Base-by-base conservation (phyloP, 2,888 invertebrate genomes). In the Drosophila atripex region DNA sequence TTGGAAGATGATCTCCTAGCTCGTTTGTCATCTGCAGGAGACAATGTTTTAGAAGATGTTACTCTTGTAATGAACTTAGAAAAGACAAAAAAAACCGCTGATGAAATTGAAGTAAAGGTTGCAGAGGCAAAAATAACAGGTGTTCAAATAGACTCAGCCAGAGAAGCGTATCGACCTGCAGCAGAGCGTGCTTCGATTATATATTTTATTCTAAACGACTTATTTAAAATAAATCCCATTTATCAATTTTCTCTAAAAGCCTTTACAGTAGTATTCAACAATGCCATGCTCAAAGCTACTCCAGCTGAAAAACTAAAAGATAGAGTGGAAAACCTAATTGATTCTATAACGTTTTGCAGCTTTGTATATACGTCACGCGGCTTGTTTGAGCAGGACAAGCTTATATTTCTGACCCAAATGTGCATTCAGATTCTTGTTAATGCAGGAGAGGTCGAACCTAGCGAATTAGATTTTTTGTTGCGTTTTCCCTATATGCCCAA, bases 231-330 rank as follows among this genome's bases (percentile, higher is more conserved):
- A 84, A 97, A 98, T 91, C 96, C 97, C 46, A 97, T 99, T 90
- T 99, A 99, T 91, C 98, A 98, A 91, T 98, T 98, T 92, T 98
- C 98, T 0, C 92, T 98, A 60, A 98, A 98, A 92, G 97, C 98
- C 0, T 98, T 98, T 92, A 97, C 95, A 80, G 95, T 96, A 0
- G 98, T 98, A 3, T 98, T 98, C 91, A 75, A 86, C 80, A 96
- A 96, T 76, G 97, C 98, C 0, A 94, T 98, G 47, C 92, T 92
- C 14, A 93, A 93, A 60, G 95, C 98, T 0, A 93, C 93, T 5
- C 91, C 93, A 0, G 93, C 95, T 0, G 95, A 96, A 0, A 95
- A 94, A 2, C 92, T 97, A 0, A 94, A 94, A 41, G 93, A 93
- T 5, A 93, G 98, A 30, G 97, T 98, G 0, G 82, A 90, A 8